Base-by-base conservation (phyloP, 2,113 vertebrate species). In the Oxygymnocypris stewartii region DNA sequence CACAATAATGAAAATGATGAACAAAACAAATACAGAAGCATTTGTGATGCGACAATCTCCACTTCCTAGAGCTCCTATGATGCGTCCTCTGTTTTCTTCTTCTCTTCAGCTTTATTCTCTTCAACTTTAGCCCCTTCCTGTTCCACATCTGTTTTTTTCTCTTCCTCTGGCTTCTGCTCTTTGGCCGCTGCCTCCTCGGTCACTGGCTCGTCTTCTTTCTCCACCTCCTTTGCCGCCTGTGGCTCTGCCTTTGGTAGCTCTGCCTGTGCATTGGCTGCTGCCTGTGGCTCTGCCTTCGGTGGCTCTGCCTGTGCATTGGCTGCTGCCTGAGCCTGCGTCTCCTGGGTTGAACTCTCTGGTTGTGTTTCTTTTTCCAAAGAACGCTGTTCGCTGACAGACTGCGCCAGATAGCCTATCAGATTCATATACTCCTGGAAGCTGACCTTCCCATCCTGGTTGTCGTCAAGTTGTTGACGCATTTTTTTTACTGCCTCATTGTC, bases 391-490 rank as follows among this genome's bases (percentile, higher is more conserved):
- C 94, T 96, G 69, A 94, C 65, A 0, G 91, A 47, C 11, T 78
- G 73, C 0, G 94, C 94, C 87, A 95, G 79, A 90, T 94, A 94
- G 84, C 94, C 95, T 1, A 96, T 86, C 77, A 96, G 91, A 88
- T 87, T 92, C 94, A 96, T 87, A 93, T 94, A 96, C 88, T 95
- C 95, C 85, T 93, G 88, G 73, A 96, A 96, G 85, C 91, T 89
- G 18, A 95, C 92, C 74, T 93, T 95, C 75, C 94, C 94, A 5
- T 95, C 94, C 0, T 94, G 71, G 88, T 96, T 80, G n/a, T 57
- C 14, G 40, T 95, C 95, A 73, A 95, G 91, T 0, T 54, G 89
- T 75, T 93, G n/a, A 18, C 88, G 84, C 94, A 96, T 95, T 14
- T 91, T 85, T 77, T 91, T 92, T 74, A 96, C 61, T 0, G 94